Percentiles rank a stretch among this genome's conserved stretches.
These are phyloP conservation scores for Gymnobelideus leadbeateri DNA, from an alignment of 2,113 vertebrate genomes.

Conservation along the genomic window DNA sequence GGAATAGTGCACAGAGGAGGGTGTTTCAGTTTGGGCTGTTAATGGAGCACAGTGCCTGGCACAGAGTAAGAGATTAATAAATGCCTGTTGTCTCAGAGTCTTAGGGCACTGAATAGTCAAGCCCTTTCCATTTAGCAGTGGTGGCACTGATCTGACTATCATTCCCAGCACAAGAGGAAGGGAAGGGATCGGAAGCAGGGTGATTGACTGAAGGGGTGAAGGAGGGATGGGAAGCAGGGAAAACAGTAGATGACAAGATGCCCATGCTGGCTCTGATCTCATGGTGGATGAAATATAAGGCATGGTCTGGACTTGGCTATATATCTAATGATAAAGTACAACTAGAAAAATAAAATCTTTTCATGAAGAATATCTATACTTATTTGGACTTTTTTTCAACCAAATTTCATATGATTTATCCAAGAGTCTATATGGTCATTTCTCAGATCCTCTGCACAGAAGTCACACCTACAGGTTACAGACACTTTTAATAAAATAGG, in stretches of 20 bases:
- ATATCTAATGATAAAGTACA: background rate
- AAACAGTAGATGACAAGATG: background rate
- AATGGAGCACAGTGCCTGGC: background rate
- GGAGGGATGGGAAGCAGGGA: background rate
- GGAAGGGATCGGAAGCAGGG: background rate
- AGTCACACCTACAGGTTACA: background rate
- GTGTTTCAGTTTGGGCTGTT: background rate
- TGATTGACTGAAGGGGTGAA: too few relatives aligned
- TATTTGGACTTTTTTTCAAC: background rate
- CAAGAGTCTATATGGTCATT: slow-evolving; percentile 2
- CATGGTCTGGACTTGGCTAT: background rate
- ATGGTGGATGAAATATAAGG: background rate
- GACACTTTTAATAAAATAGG: background rate
- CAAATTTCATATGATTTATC: background rate
- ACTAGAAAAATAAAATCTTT: background rate
- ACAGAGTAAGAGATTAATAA: background rate
- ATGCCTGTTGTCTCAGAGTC: background rate
- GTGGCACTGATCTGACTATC: background rate
- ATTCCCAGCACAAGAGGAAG: background rate
- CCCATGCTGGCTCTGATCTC: background rate
- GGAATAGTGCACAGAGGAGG: background rate
- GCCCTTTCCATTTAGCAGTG: background rate
- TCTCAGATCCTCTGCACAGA: background rate
- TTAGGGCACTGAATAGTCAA: background rate
- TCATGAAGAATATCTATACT: background rate